Percentiles rank a stretch among this genome's conserved stretches.
phyloP scores from a whole-genome alignment of 2,113 vertebrate genomes.

The Lasiurus cinereus region DNA sequence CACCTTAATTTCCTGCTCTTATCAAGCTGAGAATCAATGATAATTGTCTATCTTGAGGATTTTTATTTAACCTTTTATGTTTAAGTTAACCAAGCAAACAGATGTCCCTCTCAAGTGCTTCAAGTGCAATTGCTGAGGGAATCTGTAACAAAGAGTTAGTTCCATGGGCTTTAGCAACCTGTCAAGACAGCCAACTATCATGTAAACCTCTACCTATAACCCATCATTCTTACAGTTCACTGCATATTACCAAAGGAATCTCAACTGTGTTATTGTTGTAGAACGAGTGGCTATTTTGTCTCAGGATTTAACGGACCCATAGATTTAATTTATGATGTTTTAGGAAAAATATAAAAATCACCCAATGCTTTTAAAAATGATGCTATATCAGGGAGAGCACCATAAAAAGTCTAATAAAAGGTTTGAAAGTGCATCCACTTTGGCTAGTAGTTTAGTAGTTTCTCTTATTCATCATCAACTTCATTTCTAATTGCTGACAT shows the following conservation, averaged over 20 bases:
- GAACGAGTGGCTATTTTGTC: not conserved
- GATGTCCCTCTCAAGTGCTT: not conserved
- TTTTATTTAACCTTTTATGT: constrained; percentile 57
- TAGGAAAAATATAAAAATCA: not conserved
- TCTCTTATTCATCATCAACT: not conserved
- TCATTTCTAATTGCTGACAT: not conserved
- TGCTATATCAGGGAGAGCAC: not conserved
- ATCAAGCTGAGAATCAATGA: constrained; percentile 53
- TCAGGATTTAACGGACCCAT: not conserved
- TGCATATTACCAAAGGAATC: not conserved
- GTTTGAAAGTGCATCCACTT: not conserved
- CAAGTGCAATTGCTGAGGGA: not conserved
- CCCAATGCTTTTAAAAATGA: constrained; percentile 1
- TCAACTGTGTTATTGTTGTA: not conserved
- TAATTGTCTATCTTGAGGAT: constrained; percentile 32
- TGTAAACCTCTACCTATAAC: not conserved
- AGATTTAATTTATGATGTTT: constrained; percentile 18
- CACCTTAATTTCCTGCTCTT: constrained; percentile 62
- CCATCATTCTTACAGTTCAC: not conserved
- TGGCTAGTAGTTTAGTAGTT: not conserved
- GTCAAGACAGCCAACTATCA: not conserved
- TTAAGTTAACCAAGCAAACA: constrained; percentile 31
- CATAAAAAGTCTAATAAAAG: not conserved
- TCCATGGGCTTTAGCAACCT: not conserved
- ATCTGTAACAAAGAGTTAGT: not conserved